Evolutionary conservation across 2,797 vertebrate genomes (phyloP).

Genomic region (Paedocypris micromegethes): DNA sequence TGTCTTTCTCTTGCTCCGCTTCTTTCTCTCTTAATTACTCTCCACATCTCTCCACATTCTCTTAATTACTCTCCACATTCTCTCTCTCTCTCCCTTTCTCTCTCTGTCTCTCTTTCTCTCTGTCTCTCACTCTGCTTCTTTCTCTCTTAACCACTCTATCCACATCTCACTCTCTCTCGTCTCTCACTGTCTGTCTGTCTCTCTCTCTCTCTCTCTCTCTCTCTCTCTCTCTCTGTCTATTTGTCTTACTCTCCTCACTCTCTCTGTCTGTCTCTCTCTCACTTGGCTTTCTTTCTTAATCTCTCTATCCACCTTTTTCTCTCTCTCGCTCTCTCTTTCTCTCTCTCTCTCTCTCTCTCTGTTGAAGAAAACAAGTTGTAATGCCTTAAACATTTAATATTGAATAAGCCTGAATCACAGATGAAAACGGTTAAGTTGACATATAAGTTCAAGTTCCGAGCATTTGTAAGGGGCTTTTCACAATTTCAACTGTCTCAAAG

Average conservation of each 20-base stretch:
- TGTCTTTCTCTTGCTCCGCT: background rate
- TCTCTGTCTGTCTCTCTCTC: conserved; percentile 36
- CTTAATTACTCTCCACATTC: background rate
- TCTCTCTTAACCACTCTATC: conserved; percentile 4
- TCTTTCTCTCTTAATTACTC: conserved; percentile 3
- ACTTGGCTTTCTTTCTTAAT: conserved; percentile 46
- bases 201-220: background rate
- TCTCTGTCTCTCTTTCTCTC: conserved; percentile 11
- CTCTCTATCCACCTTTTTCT: background rate
- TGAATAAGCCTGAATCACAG: no score
- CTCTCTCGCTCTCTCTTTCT: no score
- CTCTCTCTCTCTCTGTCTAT: background rate
- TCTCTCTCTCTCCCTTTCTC: conserved; percentile 9
- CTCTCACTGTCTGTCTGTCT: conserved; percentile 2
- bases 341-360: no score
- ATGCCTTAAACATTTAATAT: no score
- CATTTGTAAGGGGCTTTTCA: no score
- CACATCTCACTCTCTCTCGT: background rate
- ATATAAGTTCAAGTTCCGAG: no score
- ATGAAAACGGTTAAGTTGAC: no score
- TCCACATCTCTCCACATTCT: background rate
- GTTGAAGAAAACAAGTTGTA: no score
- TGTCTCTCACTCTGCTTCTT: background rate
- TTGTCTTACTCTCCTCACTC: conserved; percentile 1
- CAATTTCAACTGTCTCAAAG: no score